These are phyloP conservation scores for Trypoxylon attenuatum DNA, from an alignment of 2,888 invertebrate genomes.

Conservation along the genomic window DNA sequence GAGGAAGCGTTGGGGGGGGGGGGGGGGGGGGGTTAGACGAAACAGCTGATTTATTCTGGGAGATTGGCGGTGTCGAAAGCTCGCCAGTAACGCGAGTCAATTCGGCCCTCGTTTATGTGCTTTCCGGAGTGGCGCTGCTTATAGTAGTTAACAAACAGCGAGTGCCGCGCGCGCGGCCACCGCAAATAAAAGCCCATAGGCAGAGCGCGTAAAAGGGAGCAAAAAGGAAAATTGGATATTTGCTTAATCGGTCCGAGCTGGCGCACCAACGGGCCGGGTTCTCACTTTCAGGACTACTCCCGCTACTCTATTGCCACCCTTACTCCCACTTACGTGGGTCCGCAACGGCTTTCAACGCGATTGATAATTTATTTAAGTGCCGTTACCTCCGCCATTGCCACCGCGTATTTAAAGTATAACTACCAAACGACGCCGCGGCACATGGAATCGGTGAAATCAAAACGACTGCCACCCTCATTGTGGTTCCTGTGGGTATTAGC, in stretches of 20 bases:
- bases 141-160: constrained; percentile 44
- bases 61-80: constrained; percentile 7
- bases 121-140: constrained; percentile 31
- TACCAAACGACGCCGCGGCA: constrained; percentile 46
- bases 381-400: too few relatives aligned
- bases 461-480: constrained; percentile 37
- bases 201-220: not conserved
- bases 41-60: constrained; percentile 32
- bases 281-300: constrained; percentile 38
- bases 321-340: constrained; percentile 3
- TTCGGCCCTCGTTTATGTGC: constrained; percentile 33
- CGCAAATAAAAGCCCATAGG: constrained; percentile 48
- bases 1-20: constrained; percentile 1
- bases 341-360: constrained; percentile 62
- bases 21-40: too few relatives aligned
- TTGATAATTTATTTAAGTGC: constrained; percentile 69
- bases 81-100: constrained; percentile 20
- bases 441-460: constrained; percentile 57
- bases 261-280: too few relatives aligned
- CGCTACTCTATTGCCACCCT: constrained; percentile 16
- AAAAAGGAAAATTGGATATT: constrained; percentile 51
- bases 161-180: constrained; percentile 30
- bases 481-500: constrained; percentile 42
- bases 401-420: constrained; percentile 63
- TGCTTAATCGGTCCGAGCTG: constrained; percentile 53